phyloP scores from a whole-genome alignment of 2,113 vertebrate species.

The Mixornis gularis region DNA sequence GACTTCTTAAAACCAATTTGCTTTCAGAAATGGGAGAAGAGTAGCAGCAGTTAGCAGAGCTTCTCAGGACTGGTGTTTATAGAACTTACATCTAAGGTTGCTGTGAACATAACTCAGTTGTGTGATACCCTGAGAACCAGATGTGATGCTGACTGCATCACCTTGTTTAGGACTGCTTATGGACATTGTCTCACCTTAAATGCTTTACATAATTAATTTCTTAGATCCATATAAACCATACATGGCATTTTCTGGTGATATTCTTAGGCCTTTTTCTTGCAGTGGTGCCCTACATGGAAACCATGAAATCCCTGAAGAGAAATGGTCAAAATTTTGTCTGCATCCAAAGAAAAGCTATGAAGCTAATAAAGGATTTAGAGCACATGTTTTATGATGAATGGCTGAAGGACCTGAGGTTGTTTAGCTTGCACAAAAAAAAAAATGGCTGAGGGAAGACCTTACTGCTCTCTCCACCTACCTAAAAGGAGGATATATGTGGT shows the following conservation, averaged over 20 bases:
- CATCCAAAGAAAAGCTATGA: not conserved
- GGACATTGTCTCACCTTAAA: not conserved
- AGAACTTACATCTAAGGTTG: not conserved
- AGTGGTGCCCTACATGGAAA: not conserved
- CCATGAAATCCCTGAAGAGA: not conserved
- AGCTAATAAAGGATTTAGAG: not conserved
- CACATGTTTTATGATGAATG: not conserved
- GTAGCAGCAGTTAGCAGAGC: not conserved
- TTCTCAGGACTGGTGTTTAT: not conserved
- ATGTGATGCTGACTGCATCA: not conserved
- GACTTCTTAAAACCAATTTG: not conserved
- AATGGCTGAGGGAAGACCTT: not conserved
- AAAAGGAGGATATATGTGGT: not conserved
- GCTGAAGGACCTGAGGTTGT: not conserved
- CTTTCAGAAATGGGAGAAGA: not conserved
- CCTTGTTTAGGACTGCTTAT: not conserved
- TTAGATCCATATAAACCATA: not conserved
- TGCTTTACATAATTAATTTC: not conserved
- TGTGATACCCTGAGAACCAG: not conserved
- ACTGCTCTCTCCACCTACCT: fast-evolving
- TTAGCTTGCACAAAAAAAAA: not conserved
- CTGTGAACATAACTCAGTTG: not conserved
- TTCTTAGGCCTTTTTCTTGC: not conserved
- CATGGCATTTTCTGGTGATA: not conserved
- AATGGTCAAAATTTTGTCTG: not conserved